phyloP scores from a whole-genome alignment of 2,113 vertebrate species.

The Hippocampus zosterae region DNA sequence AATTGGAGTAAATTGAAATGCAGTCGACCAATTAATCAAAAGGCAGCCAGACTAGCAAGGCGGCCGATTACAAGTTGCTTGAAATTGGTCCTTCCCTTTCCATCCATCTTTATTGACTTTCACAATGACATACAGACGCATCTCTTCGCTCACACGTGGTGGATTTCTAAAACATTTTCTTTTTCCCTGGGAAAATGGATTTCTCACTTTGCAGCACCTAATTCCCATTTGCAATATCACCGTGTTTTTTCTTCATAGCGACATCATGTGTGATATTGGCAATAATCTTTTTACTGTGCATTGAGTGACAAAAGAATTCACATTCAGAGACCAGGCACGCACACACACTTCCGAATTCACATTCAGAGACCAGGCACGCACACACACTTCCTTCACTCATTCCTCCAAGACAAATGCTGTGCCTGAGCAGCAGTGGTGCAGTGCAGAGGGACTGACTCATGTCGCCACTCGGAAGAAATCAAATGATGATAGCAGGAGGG shows the following conservation, averaged over 20 bases:
- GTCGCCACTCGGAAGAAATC: slow-evolving; percentile 42
- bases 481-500: slow-evolving; percentile 18
- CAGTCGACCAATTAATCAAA: slow-evolving; percentile 56
- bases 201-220: slow-evolving; percentile 25
- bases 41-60: slow-evolving; percentile 29
- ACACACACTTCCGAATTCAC: slow-evolving; percentile 18
- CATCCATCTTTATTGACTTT: slow-evolving; percentile 46
- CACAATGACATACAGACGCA: not conserved
- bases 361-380: not conserved
- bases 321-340: slow-evolving; percentile 7
- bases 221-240: slow-evolving; percentile 42
- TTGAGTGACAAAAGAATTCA: slow-evolving; percentile 18
- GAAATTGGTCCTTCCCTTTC: slow-evolving; percentile 48
- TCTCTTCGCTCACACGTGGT: slow-evolving; percentile 39
- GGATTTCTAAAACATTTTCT: slow-evolving; percentile 48
- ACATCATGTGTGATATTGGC: slow-evolving; percentile 20
- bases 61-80: slow-evolving; percentile 47
- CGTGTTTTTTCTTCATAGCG: slow-evolving; percentile 33
- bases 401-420: slow-evolving; percentile 40
- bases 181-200: slow-evolving; percentile 36
- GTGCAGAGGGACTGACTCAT: slow-evolving; percentile 63
- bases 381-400: slow-evolving; percentile 18
- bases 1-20: slow-evolving; percentile 53
- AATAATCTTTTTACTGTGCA: slow-evolving; percentile 4
- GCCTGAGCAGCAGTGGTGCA: slow-evolving; percentile 57